Conservation (phyloP, 2,888 invertebrate species). For the Pelosia muscerda region DNA sequence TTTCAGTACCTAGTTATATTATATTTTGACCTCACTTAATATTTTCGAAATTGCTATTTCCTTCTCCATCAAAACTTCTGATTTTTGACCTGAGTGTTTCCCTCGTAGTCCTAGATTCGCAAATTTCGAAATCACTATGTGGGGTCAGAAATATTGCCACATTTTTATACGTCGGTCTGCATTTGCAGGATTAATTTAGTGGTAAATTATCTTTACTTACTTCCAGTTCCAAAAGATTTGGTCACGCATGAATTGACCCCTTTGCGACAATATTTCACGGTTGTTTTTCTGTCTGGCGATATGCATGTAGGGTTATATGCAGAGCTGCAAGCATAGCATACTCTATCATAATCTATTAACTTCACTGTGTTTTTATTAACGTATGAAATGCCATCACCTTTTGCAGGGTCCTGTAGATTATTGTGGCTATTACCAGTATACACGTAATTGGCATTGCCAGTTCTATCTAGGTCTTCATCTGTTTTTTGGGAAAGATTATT, state of each 20-base stretch:
- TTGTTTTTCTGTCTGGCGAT: conserved; percentile 67
- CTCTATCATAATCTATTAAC: conserved; percentile 57
- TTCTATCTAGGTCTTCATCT: background rate
- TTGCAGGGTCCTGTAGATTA: conserved; percentile 47
- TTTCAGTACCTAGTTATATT: too few species aligned
- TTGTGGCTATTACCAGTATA: background rate
- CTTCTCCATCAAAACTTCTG: too few species aligned
- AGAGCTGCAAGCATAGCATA: conserved; percentile 76
- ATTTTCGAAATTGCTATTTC: too few species aligned
- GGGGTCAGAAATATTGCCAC: background rate
- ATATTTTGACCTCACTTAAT: too few species aligned
- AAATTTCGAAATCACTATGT: background rate
- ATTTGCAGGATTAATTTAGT: background rate
- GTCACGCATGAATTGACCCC: conserved; percentile 68
- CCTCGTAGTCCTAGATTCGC: too few species aligned
- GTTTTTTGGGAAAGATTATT: background rate
- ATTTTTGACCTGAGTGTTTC: too few species aligned
- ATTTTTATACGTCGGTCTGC: too few species aligned
- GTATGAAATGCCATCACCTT: conserved; percentile 52
- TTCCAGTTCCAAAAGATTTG: conserved; percentile 61
- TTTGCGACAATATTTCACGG: conserved; percentile 72
- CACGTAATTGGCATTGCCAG: background rate
- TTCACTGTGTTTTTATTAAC: conserved; percentile 45
- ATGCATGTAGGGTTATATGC: conserved; percentile 67
- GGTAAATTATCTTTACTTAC: conserved; percentile 52